These are phyloP conservation scores for Rhabdophis nuchalis DNA, from an alignment of 2,797 vertebrate species.

Conservation along the genomic window DNA sequence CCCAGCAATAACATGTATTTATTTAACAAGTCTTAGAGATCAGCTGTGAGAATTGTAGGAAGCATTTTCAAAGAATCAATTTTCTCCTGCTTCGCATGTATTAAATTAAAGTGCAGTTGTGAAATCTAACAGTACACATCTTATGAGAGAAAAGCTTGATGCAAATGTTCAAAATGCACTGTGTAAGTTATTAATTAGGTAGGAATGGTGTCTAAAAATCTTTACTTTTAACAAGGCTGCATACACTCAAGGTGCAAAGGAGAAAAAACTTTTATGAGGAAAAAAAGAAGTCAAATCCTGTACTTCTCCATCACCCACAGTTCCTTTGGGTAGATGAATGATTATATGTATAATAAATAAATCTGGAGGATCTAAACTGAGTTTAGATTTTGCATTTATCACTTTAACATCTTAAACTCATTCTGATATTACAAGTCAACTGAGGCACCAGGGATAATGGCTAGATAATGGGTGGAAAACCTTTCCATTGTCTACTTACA, in stretches of 20 bases:
- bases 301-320: neutral
- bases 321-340: neutral
- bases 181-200: constrained; percentile 6
- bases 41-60: neutral
- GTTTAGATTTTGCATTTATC: neutral
- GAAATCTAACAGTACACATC: constrained; percentile 6
- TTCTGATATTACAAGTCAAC: neutral
- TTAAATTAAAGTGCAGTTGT: neutral
- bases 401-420: neutral
- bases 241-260: constrained; percentile 3
- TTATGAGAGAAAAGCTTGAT: constrained; percentile 13
- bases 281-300: neutral
- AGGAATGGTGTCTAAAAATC: neutral
- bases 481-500: neutral
- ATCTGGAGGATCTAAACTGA: neutral
- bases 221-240: constrained; percentile 13
- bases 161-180: neutral
- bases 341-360: neutral
- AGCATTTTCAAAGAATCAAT: neutral
- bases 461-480: neutral
- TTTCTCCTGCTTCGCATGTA: neutral
- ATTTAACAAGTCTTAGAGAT: neutral
- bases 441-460: neutral
- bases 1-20: neutral
- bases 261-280: neutral